Conservation (phyloP, 2,888 invertebrate species). For the Tipula helvola region DNA sequence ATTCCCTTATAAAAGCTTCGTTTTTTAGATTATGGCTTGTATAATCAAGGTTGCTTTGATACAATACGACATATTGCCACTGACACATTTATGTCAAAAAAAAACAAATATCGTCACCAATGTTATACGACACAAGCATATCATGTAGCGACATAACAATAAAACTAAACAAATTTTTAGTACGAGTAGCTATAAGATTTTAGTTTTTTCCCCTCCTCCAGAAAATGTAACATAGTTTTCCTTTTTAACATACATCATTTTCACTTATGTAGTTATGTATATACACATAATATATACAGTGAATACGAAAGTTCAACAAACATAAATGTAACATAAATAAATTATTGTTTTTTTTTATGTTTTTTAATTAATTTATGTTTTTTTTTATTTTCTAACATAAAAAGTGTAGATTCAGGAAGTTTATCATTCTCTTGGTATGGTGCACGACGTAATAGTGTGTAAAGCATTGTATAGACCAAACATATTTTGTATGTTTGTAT, state of each 20-base stretch:
- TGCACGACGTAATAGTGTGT: not conserved
- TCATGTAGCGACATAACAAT: not conserved
- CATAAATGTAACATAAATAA: not conserved
- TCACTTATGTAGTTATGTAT: not conserved
- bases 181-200: not conserved
- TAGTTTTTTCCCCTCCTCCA: not conserved
- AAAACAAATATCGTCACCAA: not conserved
- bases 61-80: not conserved
- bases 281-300: not conserved
- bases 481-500: not conserved
- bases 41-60: too few species aligned
- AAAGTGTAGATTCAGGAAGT: not conserved
- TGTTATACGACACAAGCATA: not conserved
- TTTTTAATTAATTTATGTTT: not conserved
- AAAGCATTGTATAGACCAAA: not conserved
- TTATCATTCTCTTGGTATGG: not conserved
- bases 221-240: not conserved
- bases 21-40: too few species aligned
- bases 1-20: too few species aligned
- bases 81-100: not conserved
- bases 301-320: not conserved
- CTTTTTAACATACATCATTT: not conserved
- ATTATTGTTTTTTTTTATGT: not conserved
- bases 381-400: not conserved
- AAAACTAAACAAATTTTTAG: not conserved